Evolutionary conservation across 2,888 invertebrate genomes (phyloP), one percentile per base, ranked within the genome.

Genomic region (Zaprionus bogoriensis): DNA sequence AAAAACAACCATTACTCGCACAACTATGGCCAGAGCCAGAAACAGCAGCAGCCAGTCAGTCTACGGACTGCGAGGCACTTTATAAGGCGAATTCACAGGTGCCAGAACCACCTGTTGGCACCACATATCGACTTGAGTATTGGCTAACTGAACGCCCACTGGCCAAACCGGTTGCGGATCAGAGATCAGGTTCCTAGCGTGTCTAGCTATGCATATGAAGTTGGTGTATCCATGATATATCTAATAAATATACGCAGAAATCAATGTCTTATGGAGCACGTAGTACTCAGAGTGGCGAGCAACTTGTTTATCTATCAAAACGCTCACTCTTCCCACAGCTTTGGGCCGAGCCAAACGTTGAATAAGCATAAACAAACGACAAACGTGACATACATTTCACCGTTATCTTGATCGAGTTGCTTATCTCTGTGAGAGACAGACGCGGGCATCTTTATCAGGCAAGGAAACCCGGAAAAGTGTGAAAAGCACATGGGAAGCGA

Each of bases 351-450:
- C 23, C 59, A 64, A 53, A 63, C 45, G 38, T 48, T 42, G 47
- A 14, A 32, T 44, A 44, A 45, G 17, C 44, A 45, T 28, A 22
- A 58, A 54, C 60, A 67, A 65, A 62, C 64, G 58, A 57, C 77
- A 79, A 67, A 84, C 84, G 82, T 84, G 79, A 79, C 85, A 84
- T 63, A 79, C 82, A 66, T 79, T 74, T 54, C 52, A 44, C 46
- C 62, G 53, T 77, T 84, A 79, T 79, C 79, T 60, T 42, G 67
- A 68, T 71, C 19, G 38, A 39, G 23, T 55, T 5, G 39, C 45
- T 72, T 73, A 61, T 77, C 80, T 58, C 17, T 22, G 7, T 30
- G 27, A 9, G 25, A 47, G 19, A 41, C 12, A 38, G 45, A 38
- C 12, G 12, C 48, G 28, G 14, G 28, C 42, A 53, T 55, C 42